A percentile compares a stretch with the other conserved stretches of the same genome.
Evolutionary conservation across 2,797 vertebrate species (phyloP).

Genomic region (Brachyalestes nurse): DNA sequence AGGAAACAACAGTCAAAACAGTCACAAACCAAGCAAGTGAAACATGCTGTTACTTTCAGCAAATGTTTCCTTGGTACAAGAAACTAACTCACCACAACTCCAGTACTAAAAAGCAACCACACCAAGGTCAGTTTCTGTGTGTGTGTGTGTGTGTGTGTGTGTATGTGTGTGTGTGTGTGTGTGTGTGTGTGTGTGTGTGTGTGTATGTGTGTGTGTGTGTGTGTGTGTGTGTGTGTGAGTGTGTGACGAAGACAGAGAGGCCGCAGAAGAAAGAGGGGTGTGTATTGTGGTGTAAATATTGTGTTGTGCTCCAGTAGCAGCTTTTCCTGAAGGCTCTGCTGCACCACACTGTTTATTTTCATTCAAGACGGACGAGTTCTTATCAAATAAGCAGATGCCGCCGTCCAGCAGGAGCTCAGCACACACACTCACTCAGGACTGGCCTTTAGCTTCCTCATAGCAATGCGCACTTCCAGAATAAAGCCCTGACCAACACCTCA

Average conservation of each 20-base stretch:
- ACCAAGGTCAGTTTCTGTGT: background rate
- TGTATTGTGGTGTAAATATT: slow-evolving; percentile 78
- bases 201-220: slow-evolving; percentile 2
- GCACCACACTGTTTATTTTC: slow-evolving; percentile 82
- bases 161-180: slow-evolving; percentile 9
- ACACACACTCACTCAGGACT: background rate
- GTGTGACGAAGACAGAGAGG: background rate
- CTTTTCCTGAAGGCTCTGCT: slow-evolving; percentile 74
- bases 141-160: too few relatives aligned
- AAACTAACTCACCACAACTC: slow-evolving; percentile 1
- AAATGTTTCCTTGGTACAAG: background rate
- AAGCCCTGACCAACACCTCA: background rate
- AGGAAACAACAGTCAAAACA: too few relatives aligned
- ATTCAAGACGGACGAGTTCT: slow-evolving; percentile 81
- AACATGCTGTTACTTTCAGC: background rate
- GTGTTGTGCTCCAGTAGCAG: slow-evolving; percentile 82
- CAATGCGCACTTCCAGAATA: slow-evolving; percentile 33
- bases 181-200: slow-evolving; percentile 4
- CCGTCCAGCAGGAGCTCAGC: slow-evolving; percentile 71
- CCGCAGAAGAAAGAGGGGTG: slow-evolving; percentile 34
- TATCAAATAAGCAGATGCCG: slow-evolving; percentile 83
- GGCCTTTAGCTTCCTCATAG: slow-evolving; percentile 36
- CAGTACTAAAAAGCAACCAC: background rate
- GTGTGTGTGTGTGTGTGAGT: slow-evolving; percentile 12
- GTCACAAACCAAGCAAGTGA: background rate